Conservation (phyloP, 2,113 vertebrate genomes). For the Athene noctua region DNA sequence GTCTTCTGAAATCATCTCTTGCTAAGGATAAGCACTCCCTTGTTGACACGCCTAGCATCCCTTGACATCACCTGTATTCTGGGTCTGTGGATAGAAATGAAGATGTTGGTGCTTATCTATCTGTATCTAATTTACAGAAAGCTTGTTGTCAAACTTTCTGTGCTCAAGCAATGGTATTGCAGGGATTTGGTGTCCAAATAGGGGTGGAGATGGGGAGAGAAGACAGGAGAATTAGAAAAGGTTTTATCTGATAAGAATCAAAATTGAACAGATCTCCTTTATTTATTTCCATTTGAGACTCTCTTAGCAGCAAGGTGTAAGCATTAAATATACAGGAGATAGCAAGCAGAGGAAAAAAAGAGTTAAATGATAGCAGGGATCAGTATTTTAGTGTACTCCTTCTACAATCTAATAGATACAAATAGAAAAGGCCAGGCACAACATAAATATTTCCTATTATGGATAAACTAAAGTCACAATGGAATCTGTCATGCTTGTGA, state of each 20-base stretch:
- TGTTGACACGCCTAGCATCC: neutral
- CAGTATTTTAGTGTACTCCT: constrained; percentile 52
- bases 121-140: constrained; percentile 30
- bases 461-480: constrained; percentile 80
- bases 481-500: constrained; percentile 78
- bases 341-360: constrained; percentile 14
- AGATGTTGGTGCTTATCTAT: constrained; percentile 51
- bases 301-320: neutral
- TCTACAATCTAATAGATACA: constrained; percentile 58
- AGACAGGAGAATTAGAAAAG: neutral
- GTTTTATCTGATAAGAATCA: neutral
- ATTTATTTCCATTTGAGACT: neutral
- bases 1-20: neutral
- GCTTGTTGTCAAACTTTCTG: constrained; percentile 34
- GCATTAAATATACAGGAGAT: constrained; percentile 38
- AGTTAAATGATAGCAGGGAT: constrained; percentile 17
- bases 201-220: neutral
- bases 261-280: neutral
- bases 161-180: neutral
- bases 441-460: constrained; percentile 82
- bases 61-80: neutral
- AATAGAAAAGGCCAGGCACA: constrained; percentile 64
- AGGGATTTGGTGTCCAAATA: neutral
- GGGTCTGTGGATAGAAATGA: constrained; percentile 34
- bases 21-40: neutral